A percentile compares a stretch with the other conserved stretches of the same genome.
Conservation (phyloP, 2,888 invertebrate genomes). For the Caenorhabditis japonica region DNA sequence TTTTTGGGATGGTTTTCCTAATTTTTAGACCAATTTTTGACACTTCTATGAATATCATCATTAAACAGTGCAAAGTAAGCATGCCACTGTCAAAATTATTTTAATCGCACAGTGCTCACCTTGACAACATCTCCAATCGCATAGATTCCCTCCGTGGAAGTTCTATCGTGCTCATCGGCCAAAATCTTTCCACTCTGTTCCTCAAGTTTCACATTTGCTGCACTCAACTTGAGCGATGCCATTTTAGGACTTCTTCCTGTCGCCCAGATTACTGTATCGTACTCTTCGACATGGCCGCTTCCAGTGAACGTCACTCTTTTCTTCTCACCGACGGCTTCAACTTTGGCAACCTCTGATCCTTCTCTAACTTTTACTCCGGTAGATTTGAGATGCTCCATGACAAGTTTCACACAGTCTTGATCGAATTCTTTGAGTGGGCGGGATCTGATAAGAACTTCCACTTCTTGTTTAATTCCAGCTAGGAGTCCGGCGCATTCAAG, state of each 20-base stretch:
- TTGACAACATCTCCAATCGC: constrained; percentile 87
- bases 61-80: too few relatives aligned
- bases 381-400: constrained; percentile 79
- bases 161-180: constrained; percentile 82
- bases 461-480: constrained; percentile 78
- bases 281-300: constrained; percentile 17
- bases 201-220: constrained; percentile 17
- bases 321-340: constrained; percentile 14
- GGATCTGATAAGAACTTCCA: constrained; percentile 80
- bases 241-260: constrained; percentile 50
- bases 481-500: constrained; percentile 82
- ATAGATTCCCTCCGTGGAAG: constrained; percentile 85
- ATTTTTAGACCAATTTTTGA: too few relatives aligned
- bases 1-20: too few relatives aligned
- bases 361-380: constrained; percentile 79
- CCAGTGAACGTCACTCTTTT: constrained; percentile 22
- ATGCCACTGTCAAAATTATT: neutral
- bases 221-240: constrained; percentile 20
- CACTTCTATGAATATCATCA: too few relatives aligned
- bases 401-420: constrained; percentile 79
- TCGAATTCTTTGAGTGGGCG: constrained; percentile 81
- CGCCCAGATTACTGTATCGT: constrained; percentile 63
- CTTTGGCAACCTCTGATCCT: constrained; percentile 35
- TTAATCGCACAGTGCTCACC: constrained; percentile 13
- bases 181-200: constrained; percentile 40